phyloP scores from a whole-genome alignment of 2,888 invertebrate species.

The Tipula vernalis region DNA sequence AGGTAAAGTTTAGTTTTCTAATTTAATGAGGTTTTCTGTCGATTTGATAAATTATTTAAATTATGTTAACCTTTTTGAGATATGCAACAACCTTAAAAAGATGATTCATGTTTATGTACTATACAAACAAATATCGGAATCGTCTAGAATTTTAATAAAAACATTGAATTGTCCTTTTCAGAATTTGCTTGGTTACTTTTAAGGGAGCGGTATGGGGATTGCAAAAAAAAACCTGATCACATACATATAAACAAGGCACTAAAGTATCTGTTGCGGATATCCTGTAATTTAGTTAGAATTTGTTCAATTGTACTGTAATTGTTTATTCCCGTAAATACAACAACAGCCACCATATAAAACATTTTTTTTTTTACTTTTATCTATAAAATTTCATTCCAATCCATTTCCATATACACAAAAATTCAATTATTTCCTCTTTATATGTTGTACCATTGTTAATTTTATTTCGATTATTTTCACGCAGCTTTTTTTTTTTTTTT shows the following conservation, averaged over 20 bases:
- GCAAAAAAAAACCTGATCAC: too few relatives aligned
- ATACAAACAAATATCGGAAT: too few relatives aligned
- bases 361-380: background rate
- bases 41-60: too few relatives aligned
- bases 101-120: too few relatives aligned
- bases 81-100: too few relatives aligned
- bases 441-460: background rate
- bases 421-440: background rate
- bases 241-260: background rate
- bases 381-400: background rate
- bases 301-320: background rate
- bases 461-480: conserved; percentile 4
- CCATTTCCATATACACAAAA: background rate
- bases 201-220: too few relatives aligned
- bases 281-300: background rate
- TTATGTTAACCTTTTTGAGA: too few relatives aligned
- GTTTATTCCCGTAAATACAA: background rate
- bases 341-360: background rate
- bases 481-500: background rate
- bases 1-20: too few relatives aligned
- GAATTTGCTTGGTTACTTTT: too few relatives aligned
- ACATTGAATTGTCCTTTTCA: too few relatives aligned
- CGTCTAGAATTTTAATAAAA: too few relatives aligned
- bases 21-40: too few relatives aligned
- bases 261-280: background rate